A percentile compares a stretch with the other conserved stretches of the same genome.
These are phyloP conservation scores for Ceratina calcarata DNA, from an alignment of 1,140 invertebrate genomes.

Conservation along the genomic window DNA sequence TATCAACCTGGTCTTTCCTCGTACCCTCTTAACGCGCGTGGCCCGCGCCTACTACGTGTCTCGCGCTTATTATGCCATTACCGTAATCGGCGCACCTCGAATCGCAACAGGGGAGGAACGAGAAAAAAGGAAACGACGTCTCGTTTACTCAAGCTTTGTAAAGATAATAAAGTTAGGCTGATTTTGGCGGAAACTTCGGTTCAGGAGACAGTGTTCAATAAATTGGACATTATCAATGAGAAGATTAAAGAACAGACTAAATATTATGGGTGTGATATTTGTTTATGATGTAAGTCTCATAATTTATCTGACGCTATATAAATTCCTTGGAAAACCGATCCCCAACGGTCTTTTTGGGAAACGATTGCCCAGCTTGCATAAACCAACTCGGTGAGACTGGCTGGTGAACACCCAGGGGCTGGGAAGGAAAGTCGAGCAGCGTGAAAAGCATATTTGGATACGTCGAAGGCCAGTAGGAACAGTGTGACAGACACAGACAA, in stretches of 20 bases:
- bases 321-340: background rate
- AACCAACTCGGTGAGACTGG: background rate
- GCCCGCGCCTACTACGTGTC: conserved; percentile 4
- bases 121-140: background rate
- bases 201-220: no score
- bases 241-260: no score
- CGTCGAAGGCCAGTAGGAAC: conserved; percentile 49
- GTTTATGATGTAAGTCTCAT: background rate
- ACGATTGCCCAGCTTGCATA: background rate
- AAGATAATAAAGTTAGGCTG: background rate
- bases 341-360: background rate
- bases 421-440: conserved; percentile 27
- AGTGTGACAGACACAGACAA: conserved; percentile 39
- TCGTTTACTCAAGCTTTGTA: background rate
- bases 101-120: background rate
- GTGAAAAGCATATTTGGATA: conserved; percentile 58
- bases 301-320: background rate
- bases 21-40: conserved; percentile 7
- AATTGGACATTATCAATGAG: no score
- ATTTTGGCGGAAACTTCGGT: background rate
- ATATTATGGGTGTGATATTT: no score
- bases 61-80: conserved; percentile 6
- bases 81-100: conserved; percentile 3
- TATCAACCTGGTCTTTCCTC: conserved; percentile 36
- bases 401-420: background rate